Evolutionary conservation across 2,113 vertebrate genomes (phyloP), one percentile per base, ranked within the genome.

Genomic region (Columbina picui): DNA sequence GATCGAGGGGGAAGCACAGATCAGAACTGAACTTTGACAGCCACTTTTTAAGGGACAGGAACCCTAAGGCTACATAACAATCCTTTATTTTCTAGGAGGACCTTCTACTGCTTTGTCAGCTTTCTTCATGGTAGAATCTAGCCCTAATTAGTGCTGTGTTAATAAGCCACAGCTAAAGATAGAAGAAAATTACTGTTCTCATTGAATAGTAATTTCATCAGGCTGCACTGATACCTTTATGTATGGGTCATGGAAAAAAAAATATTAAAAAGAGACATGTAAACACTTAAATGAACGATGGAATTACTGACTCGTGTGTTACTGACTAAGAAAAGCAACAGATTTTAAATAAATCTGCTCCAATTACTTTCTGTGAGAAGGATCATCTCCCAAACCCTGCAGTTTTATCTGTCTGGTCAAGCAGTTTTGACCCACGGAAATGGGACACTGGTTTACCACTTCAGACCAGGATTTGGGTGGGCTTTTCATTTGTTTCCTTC

Each of bases 161-260:
- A 89, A 91, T 63, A 70, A 95, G 52, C 38, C 2, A 5, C 91
- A 73, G 52, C 56, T 89, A 89, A 90, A 89, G 73, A 94, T 59
- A 90, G 77, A 69, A 53, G 38, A 93, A 64, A 87, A 75, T 85
- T 87, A 79, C 43, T 84, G 18, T 80, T 93, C 68, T 87, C 43
- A 36, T 19, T 70, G 76, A 74, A 70, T 9, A 92, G 34, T n/a
- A 78, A 92, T 90, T 93, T 74, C 71, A 90, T 41, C 71, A 90
- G 29, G 20, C 45, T 89, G 67, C 53, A 49, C 18, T 43, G 71
- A 74, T 80, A 88, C 49, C 23, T 94, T 91, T 60, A 56, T 4
- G 4, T 56, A 84, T 55, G 29, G 67, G n/a, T 86, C 68, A 92
- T 21, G 18, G 68, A 94, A 95, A 86, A 59, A 94, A 95, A 86